Evolutionary conservation across 2,888 invertebrate genomes (phyloP), one percentile per base, ranked within the genome.

Genomic region (Serripes groenlandicus): DNA sequence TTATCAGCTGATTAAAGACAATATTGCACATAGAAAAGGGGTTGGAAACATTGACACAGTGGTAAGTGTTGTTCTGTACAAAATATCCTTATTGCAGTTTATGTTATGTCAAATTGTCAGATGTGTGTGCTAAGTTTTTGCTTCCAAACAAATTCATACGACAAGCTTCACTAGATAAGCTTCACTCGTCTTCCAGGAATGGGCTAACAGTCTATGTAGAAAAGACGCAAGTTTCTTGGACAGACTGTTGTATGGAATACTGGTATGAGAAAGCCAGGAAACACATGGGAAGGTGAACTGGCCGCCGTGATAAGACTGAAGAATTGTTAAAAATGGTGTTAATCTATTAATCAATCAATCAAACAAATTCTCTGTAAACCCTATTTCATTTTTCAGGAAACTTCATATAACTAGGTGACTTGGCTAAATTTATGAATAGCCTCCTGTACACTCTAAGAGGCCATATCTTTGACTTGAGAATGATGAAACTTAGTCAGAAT

Each of bases 1-100:
- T 94, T 90, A 95, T n/a, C 87, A 94, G n/a, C 95, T 95, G 92
- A 97, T 97, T 81, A 94, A 95, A 84, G 93, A 96, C 42, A 97
- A 97, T 92, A 96, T 97, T 71, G 90, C 92, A 35, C 95, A 94
- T 71, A 95, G 97, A 83, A 97, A 97, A 95, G 96, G 97, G 37
- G 94, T 96, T n/a, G 93, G 92, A n/a, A 95, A 97, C 94, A 96
- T 97, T 76, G 94, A 96, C 69, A 94, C 95, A 90, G 96, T 97
- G 32, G 81, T 92, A 75, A 60, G 89, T 75, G 18, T 18, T 49
- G 28, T 26, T n/a, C 49, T 49, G 2, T n/a, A n/a, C n/a, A n/a
- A n/a, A n/a, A n/a, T n/a, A n/a, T n/a, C n/a, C n/a, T n/a, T n/a
- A n/a, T n/a, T n/a, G n/a, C n/a, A n/a, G n/a, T n/a, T n/a, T n/a